Evolutionary conservation across 1,140 invertebrate genomes (phyloP).

Genomic region (Nixonia krombeini): DNA sequence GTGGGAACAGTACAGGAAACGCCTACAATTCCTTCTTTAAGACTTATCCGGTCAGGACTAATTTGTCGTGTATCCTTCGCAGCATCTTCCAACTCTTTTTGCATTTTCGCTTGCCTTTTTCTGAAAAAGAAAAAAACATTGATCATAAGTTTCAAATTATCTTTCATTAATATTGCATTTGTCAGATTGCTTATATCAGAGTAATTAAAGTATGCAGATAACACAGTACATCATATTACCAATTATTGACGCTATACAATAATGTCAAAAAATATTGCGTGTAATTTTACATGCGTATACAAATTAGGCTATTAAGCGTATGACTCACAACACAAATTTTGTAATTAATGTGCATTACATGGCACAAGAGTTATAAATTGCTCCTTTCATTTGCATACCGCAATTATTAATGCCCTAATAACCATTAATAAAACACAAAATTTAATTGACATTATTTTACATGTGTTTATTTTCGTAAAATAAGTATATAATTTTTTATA

Average conservation of each 20-base stretch:
- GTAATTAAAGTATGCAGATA: no score
- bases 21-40: slow-evolving; percentile 63
- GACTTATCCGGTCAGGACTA: slow-evolving; percentile 70
- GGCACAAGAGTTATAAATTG: no score
- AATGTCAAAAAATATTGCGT: slow-evolving; percentile 1
- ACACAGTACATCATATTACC: not conserved
- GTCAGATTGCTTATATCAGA: no score
- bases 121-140: slow-evolving; percentile 72
- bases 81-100: slow-evolving; percentile 93
- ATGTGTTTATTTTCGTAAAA: no score
- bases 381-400: no score
- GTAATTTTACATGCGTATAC: slow-evolving; percentile 3
- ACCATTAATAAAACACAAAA: no score
- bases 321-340: not conserved
- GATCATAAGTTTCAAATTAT: no score
- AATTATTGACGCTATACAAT: not conserved
- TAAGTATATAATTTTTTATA: no score
- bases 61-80: slow-evolving; percentile 78
- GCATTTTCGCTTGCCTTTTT: slow-evolving; percentile 87
- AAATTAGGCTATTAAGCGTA: slow-evolving; percentile 4
- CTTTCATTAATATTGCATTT: no score
- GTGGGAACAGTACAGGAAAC: slow-evolving; percentile 78
- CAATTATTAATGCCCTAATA: no score
- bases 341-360: not conserved
- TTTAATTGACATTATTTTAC: no score